phyloP scores from a whole-genome alignment of 2,797 vertebrate species.

The Circus cinereus region DNA sequence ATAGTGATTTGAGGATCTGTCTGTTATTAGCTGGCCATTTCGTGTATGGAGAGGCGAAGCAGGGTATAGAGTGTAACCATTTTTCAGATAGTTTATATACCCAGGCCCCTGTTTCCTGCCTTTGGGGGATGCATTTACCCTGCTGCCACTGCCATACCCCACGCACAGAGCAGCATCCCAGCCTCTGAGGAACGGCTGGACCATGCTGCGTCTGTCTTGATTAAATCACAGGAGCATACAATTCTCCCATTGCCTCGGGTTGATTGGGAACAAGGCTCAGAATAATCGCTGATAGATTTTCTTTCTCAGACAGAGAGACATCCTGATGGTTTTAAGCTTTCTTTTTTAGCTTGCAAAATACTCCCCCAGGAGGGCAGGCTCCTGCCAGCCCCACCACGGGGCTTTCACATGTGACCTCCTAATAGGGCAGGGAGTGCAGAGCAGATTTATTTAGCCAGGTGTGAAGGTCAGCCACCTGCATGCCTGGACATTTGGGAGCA shows the following conservation, averaged over 20 bases:
- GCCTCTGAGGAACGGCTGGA: not conserved
- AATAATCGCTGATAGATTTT: not conserved
- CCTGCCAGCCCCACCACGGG: not conserved
- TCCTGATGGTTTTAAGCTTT: not conserved
- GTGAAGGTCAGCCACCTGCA: not conserved
- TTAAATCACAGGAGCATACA: not conserved
- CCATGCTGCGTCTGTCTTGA: not conserved
- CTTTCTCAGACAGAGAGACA: not conserved
- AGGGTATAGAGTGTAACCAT: not conserved
- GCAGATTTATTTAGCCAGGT: not conserved
- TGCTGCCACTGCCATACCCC: not conserved
- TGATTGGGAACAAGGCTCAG: not conserved
- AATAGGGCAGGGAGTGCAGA: not conserved
- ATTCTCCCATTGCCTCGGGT: not conserved
- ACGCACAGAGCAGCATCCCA: not conserved
- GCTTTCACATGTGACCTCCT: not conserved
- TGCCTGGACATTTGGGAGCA: not conserved
- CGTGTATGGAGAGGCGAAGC: not conserved
- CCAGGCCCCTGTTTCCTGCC: not conserved
- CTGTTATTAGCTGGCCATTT: conserved; percentile 22
- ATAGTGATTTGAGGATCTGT: conserved; percentile 24
- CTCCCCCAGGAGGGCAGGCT: not conserved
- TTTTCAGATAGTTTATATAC: not conserved
- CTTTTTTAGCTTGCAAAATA: not conserved
- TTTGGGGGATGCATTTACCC: accelerated